These are phyloP conservation scores for Drosophila siamana DNA, from an alignment of 2,888 invertebrate genomes.

Conservation along the genomic window DNA sequence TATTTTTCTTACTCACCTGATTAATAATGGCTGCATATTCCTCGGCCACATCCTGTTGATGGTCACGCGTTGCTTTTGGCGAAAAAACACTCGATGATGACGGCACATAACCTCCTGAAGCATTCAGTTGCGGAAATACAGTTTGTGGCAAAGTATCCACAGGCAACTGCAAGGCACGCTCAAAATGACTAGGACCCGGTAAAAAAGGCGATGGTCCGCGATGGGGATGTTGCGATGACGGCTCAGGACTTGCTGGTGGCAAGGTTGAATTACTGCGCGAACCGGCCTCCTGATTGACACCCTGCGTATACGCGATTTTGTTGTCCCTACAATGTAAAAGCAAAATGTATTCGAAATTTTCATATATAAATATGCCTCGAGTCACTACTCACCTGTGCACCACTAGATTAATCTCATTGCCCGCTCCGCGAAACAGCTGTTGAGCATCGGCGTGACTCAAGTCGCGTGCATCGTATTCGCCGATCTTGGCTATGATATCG, in stretches of 20 bases:
- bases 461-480: constrained; percentile 94
- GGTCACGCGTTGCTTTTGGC: constrained; percentile 85
- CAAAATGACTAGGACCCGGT: constrained; percentile 86
- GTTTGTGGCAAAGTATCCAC: constrained; percentile 86
- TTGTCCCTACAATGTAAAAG: constrained; percentile 79
- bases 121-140: constrained; percentile 86
- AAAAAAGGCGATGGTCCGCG: constrained; percentile 87
- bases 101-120: constrained; percentile 85
- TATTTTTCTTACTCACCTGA: constrained; percentile 76
- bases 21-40: constrained; percentile 84
- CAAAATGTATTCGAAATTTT: background rate
- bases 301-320: constrained; percentile 85
- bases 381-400: constrained; percentile 90
- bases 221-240: constrained; percentile 86
- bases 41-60: constrained; percentile 85
- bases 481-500: constrained; percentile 95
- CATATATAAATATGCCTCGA: background rate
- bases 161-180: constrained; percentile 83
- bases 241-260: constrained; percentile 77
- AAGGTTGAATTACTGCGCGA: constrained; percentile 86
- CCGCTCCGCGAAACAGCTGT: constrained; percentile 93
- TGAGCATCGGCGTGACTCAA: constrained; percentile 96
- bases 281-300: constrained; percentile 84
- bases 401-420: constrained; percentile 91
- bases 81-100: constrained; percentile 81